These are phyloP conservation scores for Chrysolina americana DNA, from an alignment of 2,888 invertebrate species.

Conservation along the genomic window DNA sequence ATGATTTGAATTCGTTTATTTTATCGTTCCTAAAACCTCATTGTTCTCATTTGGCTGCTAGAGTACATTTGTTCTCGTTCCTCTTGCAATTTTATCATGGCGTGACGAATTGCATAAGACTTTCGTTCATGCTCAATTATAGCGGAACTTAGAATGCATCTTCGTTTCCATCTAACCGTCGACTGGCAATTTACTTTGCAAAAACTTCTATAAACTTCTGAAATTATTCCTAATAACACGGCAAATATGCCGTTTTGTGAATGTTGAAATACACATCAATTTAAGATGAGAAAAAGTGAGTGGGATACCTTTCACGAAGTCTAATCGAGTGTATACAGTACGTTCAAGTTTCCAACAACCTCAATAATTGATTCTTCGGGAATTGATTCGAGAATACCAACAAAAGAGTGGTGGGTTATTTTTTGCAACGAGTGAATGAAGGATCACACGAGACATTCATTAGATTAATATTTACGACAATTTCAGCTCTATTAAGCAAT, in stretches of 20 bases:
- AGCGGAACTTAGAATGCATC: slow-evolving; percentile 22
- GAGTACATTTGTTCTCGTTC: not conserved
- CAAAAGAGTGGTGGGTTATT: too few relatives aligned
- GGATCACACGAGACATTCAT: too few relatives aligned
- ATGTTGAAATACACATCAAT: not conserved
- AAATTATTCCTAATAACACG: not conserved
- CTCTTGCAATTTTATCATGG: not conserved
- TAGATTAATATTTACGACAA: too few relatives aligned
- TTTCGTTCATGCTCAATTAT: slow-evolving; percentile 15
- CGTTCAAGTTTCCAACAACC: too few relatives aligned
- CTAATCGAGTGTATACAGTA: not conserved
- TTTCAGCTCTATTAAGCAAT: too few relatives aligned
- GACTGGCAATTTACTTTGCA: slow-evolving; percentile 8
- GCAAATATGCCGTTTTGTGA: not conserved
- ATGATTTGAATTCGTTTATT: not conserved
- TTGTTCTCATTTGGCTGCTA: not conserved
- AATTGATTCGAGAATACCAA: too few relatives aligned
- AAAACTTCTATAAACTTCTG: not conserved
- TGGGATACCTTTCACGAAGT: not conserved
- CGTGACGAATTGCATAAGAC: slow-evolving; percentile 16
- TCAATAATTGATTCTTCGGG: too few relatives aligned
- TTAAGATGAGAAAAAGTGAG: not conserved
- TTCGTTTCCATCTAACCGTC: not conserved
- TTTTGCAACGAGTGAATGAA: too few relatives aligned
- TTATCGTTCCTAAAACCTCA: not conserved